Evolutionary conservation across 2,888 invertebrate genomes (phyloP), one percentile per base, ranked within the genome.

Genomic region (Liopterus haemorrhoidalis): DNA sequence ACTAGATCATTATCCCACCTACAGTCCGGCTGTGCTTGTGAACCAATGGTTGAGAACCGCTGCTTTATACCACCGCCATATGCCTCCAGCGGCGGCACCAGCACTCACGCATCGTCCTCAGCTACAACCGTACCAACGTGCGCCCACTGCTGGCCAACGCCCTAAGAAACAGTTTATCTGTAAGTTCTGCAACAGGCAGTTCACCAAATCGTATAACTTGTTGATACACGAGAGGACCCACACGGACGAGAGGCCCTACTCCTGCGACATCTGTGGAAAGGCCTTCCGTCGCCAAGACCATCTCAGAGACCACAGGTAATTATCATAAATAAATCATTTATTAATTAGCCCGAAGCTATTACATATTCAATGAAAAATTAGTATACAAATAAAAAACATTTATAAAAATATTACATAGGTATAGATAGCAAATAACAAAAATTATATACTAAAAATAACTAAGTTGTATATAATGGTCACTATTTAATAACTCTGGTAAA

Each of bases 171-270:
- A 96, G 70, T 96, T 94, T 71, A 95, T 97, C 63, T 97, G 96
- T 78, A 91, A 93, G 71, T 96, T 87, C 70, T 97, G 97, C 73
- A 86, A 90, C 65, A 80, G 96, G 24, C 92, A 95, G 65, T 97
- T 97, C 71, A 96, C 95, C 53, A 97, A 97, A 69, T 92, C 93
- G 36, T 97, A 97, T 76, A 97, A 97, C 69, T 76, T 97, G 58
- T 77, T 96, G 60, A 97, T 97, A 57, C 96, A 97, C 68, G 96
- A 95, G 67, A 77, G 94, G 60, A 97, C 95, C 2, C 96, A 96
- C 67, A 96, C 95, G 24, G 93, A 95, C 65, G 95, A 96, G 69
- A 76, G 95, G 49, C 95, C 95, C 8, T 96, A 93, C 69, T 87
- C 90, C 27, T 95, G 95, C 67, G 94, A 95, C 67, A 90, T 94